Percentiles rank a stretch among this genome's conserved stretches.
Conservation (phyloP, 2,888 invertebrate species). For the Drosophila suboccidentalis region DNA sequence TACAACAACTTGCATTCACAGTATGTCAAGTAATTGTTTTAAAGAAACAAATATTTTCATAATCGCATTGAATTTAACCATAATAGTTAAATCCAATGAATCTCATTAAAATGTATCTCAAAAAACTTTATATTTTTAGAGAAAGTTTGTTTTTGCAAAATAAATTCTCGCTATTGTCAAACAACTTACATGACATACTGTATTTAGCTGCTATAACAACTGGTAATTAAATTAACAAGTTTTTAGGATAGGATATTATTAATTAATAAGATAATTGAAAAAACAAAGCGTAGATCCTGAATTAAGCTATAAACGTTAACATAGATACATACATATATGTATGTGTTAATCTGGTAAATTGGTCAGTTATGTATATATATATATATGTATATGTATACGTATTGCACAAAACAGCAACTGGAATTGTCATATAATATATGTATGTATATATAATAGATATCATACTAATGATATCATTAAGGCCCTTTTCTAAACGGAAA, state of each 20-base stretch:
- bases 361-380: constrained; percentile 39
- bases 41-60: neutral
- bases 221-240: constrained; percentile 32
- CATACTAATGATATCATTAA: constrained; percentile 3
- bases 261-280: constrained; percentile 7
- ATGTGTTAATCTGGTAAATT: constrained; percentile 46
- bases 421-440: constrained; percentile 22
- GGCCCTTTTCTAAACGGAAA: constrained; percentile 53
- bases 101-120: too few species aligned
- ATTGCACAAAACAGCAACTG: constrained; percentile 56
- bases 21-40: neutral
- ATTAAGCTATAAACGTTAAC: constrained; percentile 20
- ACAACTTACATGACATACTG: neutral
- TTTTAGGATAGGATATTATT: constrained; percentile 1
- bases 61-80: neutral
- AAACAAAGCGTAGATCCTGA: neutral
- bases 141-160: too few species aligned
- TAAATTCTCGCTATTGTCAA: neutral
- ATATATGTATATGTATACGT: constrained; percentile 7
- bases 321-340: constrained; percentile 7
- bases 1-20: constrained; percentile 36
- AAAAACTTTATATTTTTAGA: too few species aligned
- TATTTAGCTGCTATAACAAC: constrained; percentile 40
- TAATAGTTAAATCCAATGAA: neutral
- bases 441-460: neutral